Percentiles rank a stretch among this genome's conserved stretches.
These are phyloP conservation scores for Acanthosepion pharaonis DNA, from an alignment of 2,888 invertebrate genomes.

Conservation along the genomic window DNA sequence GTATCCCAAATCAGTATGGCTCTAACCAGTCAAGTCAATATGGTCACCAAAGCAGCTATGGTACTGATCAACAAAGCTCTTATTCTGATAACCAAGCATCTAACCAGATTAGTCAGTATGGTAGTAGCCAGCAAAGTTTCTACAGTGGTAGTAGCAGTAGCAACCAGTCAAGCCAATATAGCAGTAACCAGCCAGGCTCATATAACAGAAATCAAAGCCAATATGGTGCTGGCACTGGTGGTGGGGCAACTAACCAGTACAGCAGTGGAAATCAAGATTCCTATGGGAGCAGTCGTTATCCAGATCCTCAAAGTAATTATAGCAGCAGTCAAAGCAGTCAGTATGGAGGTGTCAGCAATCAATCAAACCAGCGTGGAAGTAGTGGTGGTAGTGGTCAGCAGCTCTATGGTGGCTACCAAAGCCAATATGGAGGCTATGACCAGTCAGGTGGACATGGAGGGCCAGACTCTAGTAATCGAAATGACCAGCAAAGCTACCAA, in stretches of 20 bases:
- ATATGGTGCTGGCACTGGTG: neutral
- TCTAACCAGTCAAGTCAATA: conserved; percentile 35
- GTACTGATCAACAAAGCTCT: neutral
- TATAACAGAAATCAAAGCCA: neutral
- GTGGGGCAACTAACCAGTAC: neutral
- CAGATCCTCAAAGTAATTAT: neutral
- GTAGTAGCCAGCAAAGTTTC: neutral
- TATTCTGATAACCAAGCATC: conserved; percentile 36
- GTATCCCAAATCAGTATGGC: neutral
- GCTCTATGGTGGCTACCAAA: conserved; percentile 1
- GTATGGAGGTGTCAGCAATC: neutral
- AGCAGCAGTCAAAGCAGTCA: neutral
- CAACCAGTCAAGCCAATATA: neutral
- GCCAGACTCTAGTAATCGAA: neutral
- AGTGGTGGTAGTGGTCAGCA: conserved; percentile 39
- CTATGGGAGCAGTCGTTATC: neutral
- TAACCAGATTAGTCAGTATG: neutral
- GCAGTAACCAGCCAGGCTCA: neutral
- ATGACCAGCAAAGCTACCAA: neutral
- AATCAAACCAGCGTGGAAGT: conserved; percentile 34
- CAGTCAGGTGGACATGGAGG: neutral
- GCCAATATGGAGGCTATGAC: conserved; percentile 33
- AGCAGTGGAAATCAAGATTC: conserved; percentile 1
- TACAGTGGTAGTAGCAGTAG: neutral
- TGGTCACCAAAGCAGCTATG: neutral